phyloP scores from a whole-genome alignment of 2,797 vertebrate species.

The Morelia viridis region DNA sequence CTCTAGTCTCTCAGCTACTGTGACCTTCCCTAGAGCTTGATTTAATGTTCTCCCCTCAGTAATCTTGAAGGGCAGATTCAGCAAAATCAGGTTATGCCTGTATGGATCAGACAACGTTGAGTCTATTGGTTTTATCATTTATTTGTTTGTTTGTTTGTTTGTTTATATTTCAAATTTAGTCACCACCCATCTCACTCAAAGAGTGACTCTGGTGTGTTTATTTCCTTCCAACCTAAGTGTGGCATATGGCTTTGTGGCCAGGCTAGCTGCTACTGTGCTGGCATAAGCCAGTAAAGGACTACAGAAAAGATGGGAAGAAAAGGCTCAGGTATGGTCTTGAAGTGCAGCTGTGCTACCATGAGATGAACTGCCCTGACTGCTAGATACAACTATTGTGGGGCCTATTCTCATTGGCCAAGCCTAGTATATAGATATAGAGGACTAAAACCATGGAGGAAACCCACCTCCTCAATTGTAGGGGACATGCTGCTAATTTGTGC shows the following conservation, averaged over 20 bases:
- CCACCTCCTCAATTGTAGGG: neutral
- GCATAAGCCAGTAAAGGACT: neutral
- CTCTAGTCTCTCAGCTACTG: too few relatives aligned
- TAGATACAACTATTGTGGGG: neutral
- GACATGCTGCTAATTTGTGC: neutral
- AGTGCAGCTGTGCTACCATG: neutral
- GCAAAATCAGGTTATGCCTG: neutral
- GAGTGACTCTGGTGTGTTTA: neutral
- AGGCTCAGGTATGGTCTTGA: neutral
- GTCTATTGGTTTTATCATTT: neutral
- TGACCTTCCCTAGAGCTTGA: neutral
- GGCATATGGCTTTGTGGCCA: neutral
- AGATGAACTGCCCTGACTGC: neutral
- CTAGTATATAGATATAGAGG: neutral
- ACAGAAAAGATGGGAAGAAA: neutral
- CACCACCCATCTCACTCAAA: too few relatives aligned
- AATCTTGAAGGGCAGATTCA: neutral
- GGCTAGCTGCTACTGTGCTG: neutral
- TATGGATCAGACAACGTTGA: neutral
- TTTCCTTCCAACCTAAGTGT: neutral
- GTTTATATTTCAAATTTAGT: too few relatives aligned
- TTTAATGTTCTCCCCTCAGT: neutral
- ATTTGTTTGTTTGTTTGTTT: neutral
- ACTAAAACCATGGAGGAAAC: neutral
- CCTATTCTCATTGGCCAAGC: neutral